Evolutionary conservation across 2,113 vertebrate species (phyloP), one percentile per base, ranked within the genome.

Genomic region (Cathartes aura): DNA sequence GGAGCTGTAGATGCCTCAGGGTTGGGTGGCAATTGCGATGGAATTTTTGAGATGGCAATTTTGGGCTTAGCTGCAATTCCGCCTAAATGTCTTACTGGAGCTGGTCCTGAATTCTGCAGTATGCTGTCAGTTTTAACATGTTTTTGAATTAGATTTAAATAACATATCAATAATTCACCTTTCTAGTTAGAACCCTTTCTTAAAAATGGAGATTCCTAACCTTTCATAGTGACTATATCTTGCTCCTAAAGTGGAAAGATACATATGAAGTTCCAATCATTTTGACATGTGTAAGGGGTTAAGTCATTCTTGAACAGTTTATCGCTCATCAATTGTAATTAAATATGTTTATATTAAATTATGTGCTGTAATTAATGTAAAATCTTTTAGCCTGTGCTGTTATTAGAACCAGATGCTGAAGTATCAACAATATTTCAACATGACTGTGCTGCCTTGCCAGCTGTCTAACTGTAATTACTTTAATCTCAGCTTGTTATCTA

Each of bases 401-500:
- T 98, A 98, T 98, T 98, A 98, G 98, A 98, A 98, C 98, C 98
- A 98, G 98, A 98, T 98, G 98, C 98, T 98, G 98, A 98, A 98
- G 98, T 97, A 98, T 98, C 98, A 98, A 98, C 98, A 98, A 97
- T 98, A 98, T 98, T 99, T 98, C 98, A 98, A 98, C 98, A 98
- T 98, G 98, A 98, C 98, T 97, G 98, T 98, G 97, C 98, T 98
- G 98, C 97, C 98, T 98, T 94, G 95, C 98, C 98, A 99, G 98
- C 98, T 99, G 98, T 98, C 98, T 99, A 97, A 98, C 98, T 98
- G 97, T 99, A 99, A 99, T 99, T 99, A 98, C 98, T 98, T 99
- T 99, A 99, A 99, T 99, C 98, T 99, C 98, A 98, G 98, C 98
- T 99, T 99, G 98, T 99, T 99, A 99, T 99, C 98, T 99, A 99